These are phyloP conservation scores for Himalopsyche anomala DNA, from an alignment of 2,888 invertebrate genomes.

Conservation along the genomic window DNA sequence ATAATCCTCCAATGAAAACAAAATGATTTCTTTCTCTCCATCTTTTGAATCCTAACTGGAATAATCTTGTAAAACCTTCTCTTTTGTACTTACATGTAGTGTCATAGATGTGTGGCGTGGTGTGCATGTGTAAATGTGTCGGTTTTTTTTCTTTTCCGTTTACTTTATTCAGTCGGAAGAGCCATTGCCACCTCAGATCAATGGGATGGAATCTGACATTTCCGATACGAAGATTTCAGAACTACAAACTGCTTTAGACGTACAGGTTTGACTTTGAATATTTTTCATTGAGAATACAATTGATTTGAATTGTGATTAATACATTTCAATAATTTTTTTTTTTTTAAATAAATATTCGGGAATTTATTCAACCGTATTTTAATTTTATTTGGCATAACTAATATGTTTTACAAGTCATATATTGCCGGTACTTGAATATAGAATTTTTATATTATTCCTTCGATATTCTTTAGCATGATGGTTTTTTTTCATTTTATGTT, in stretches of 20 bases:
- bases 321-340: conserved; percentile 12
- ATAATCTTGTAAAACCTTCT: conserved; percentile 45
- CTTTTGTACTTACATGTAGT: conserved; percentile 42
- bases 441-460: not conserved
- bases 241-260: conserved; percentile 90
- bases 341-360: not conserved
- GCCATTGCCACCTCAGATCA: conserved; percentile 59
- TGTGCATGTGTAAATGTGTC: conserved; percentile 65
- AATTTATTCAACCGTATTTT: conserved; percentile 44
- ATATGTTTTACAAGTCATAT: not conserved
- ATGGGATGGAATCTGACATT: conserved; percentile 70
- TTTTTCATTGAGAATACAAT: conserved; percentile 22
- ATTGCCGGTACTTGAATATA: not conserved
- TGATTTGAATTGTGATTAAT: not conserved
- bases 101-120: conserved; percentile 57
- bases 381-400: conserved; percentile 23
- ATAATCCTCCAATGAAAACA: not conserved
- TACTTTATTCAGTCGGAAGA: conserved; percentile 64
- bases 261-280: conserved; percentile 81
- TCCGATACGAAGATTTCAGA: conserved; percentile 81
- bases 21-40: not conserved
- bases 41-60: not conserved
- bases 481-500: not conserved
- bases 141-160: conserved; percentile 57
- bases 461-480: not conserved